Evolutionary conservation across 2,888 invertebrate genomes (phyloP).

Genomic region (Harpalus rufipes): DNA sequence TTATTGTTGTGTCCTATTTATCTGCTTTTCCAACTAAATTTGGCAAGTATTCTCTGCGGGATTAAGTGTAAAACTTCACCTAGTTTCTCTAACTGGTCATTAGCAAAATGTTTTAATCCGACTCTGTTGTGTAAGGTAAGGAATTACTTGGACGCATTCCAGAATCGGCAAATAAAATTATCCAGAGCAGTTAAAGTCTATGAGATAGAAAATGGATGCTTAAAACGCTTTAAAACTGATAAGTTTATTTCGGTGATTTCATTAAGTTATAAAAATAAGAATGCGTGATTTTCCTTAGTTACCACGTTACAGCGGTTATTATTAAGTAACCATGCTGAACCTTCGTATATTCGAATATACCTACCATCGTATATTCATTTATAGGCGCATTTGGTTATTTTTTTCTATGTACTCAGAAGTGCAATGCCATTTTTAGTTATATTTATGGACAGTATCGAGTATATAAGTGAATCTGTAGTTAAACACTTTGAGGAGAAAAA

Average conservation of each 20-base stretch:
- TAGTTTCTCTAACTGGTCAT: constrained; percentile 38
- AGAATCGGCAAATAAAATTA: constrained; percentile 60
- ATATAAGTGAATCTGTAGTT: too few species aligned
- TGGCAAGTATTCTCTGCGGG: not conserved
- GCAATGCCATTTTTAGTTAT: too few species aligned
- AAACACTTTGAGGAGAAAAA: too few species aligned
- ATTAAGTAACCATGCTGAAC: too few species aligned
- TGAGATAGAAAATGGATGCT: constrained; percentile 33
- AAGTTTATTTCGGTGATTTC: not conserved
- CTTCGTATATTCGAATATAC: too few species aligned
- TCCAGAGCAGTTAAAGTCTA: constrained; percentile 46
- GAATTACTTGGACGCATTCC: constrained; percentile 57
- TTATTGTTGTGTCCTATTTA: not conserved
- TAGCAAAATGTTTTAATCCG: constrained; percentile 56
- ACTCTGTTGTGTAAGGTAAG: constrained; percentile 35
- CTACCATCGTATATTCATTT: too few species aligned
- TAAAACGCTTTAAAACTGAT: constrained; percentile 17
- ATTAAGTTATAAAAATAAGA: too few species aligned
- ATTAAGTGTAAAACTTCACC: constrained; percentile 14
- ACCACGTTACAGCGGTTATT: too few species aligned
- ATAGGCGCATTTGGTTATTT: too few species aligned
- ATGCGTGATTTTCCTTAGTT: too few species aligned
- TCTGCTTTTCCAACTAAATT: not conserved
- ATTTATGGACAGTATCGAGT: too few species aligned
- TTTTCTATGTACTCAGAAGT: too few species aligned